Evolutionary conservation across 2,113 vertebrate genomes (phyloP).

Genomic region (Myocastor coypus): DNA sequence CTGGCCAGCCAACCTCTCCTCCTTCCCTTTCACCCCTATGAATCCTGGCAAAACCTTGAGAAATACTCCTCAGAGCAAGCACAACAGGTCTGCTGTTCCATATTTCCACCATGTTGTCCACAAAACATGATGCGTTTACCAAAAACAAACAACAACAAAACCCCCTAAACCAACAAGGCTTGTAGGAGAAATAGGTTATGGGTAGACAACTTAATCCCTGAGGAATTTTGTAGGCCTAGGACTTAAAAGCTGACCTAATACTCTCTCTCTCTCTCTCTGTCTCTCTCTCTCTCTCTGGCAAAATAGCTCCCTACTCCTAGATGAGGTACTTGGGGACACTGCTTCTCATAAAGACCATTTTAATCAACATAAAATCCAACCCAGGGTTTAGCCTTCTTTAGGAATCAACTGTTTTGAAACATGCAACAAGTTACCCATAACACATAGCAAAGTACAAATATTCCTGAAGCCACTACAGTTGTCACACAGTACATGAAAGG

Average conservation of each 20-base stretch:
- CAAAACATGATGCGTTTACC: background rate
- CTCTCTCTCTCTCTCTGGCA: no score
- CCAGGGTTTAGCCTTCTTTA: background rate
- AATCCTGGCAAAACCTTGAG: background rate
- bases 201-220: background rate
- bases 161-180: background rate
- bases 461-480: background rate
- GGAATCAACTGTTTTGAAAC: background rate
- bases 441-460: background rate
- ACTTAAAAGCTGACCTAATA: background rate
- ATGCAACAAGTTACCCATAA: background rate
- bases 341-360: background rate
- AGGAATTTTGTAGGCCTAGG: background rate
- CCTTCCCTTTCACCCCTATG: background rate
- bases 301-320: background rate
- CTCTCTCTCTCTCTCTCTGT: no score
- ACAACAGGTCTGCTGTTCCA: background rate
- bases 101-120: background rate
- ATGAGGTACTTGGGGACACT: background rate
- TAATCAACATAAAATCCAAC: slow-evolving; percentile 16
- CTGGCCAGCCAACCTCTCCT: background rate
- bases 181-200: background rate
- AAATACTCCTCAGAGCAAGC: background rate
- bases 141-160: background rate
- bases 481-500: background rate